Conservation (phyloP, 2,888 invertebrate species). For the Unio pictorum region DNA sequence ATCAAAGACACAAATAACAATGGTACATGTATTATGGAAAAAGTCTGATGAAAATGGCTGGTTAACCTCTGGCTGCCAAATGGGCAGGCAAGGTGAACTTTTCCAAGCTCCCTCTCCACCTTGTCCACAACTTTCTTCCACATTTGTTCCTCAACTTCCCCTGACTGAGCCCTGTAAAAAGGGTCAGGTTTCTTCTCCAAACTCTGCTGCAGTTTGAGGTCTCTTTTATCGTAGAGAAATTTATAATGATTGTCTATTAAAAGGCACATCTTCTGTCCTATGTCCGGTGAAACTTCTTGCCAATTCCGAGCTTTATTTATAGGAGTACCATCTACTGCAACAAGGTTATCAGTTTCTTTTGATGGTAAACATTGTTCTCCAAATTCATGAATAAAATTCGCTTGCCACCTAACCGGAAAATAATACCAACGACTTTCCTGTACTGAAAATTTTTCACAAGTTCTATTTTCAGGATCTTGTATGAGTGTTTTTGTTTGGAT, state of each 20-base stretch:
- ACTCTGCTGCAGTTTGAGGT: slow-evolving; percentile 25
- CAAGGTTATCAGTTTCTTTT: slow-evolving; percentile 36
- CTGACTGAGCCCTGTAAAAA: slow-evolving; percentile 38
- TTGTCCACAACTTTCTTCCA: slow-evolving; percentile 49
- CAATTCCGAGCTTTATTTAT: slow-evolving; percentile 62
- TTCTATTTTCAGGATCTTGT: neutral
- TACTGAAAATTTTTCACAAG: neutral
- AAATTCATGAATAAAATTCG: slow-evolving; percentile 42
- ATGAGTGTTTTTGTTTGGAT: neutral
- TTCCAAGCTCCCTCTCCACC: slow-evolving; percentile 56
- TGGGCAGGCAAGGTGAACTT: slow-evolving; percentile 60
- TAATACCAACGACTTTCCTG: slow-evolving; percentile 37
- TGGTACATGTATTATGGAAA: too few species aligned
- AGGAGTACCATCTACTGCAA: slow-evolving; percentile 27
- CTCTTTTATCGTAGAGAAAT: slow-evolving; percentile 23
- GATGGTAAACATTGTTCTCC: slow-evolving; percentile 56
- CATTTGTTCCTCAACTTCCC: slow-evolving; percentile 19
- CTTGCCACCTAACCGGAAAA: slow-evolving; percentile 53
- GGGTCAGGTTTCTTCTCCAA: slow-evolving; percentile 31
- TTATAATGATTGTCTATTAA: slow-evolving; percentile 39
- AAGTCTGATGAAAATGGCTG: too few species aligned
- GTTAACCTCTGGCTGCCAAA: slow-evolving; percentile 65
- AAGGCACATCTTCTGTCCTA: slow-evolving; percentile 44
- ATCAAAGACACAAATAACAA: too few species aligned
- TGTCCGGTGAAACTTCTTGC: slow-evolving; percentile 47